A percentile compares a stretch with the other conserved stretches of the same genome.
These are phyloP conservation scores for Pocillopora damicornis DNA, from an alignment of 64 coral and sea anemone species.

Conservation along the genomic window DNA sequence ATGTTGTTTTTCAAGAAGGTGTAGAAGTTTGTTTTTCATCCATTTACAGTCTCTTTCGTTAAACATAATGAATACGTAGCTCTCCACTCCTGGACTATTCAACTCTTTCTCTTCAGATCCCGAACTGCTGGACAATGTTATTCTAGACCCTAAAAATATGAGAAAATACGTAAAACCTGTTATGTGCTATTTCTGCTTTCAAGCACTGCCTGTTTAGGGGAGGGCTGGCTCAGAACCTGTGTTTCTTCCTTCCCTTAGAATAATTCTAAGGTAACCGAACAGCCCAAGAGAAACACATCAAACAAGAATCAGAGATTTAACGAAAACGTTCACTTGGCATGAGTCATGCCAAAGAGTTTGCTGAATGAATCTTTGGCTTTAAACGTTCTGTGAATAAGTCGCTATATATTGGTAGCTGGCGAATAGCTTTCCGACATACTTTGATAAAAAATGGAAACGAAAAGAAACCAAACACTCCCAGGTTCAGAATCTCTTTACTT, in stretches of 20 bases:
- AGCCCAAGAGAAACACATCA: too few species aligned
- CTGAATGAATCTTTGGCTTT: not conserved
- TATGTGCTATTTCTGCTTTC: too few species aligned
- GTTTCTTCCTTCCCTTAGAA: too few species aligned
- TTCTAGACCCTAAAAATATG: too few species aligned
- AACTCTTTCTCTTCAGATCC: not conserved
- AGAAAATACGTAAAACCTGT: too few species aligned
- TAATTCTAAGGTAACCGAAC: too few species aligned
- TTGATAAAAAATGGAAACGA: not conserved
- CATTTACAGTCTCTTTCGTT: slow-evolving; percentile 11
- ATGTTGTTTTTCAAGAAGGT: slow-evolving; percentile 20
- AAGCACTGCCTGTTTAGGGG: too few species aligned
- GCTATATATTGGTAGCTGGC: slow-evolving; percentile 50
- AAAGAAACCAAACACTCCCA: not conserved
- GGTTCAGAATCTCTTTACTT: slow-evolving; percentile 45
- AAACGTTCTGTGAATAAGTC: slow-evolving; percentile 34
- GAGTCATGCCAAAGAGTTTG: too few species aligned
- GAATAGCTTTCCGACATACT: slow-evolving; percentile 47
- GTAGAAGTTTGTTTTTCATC: slow-evolving; percentile 8
- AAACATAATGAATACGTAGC: slow-evolving; percentile 43
- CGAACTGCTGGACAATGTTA: too few species aligned
- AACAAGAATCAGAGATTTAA: too few species aligned
- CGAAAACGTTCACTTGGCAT: too few species aligned
- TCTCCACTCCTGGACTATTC: not conserved
- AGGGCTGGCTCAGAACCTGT: too few species aligned